These are phyloP conservation scores for Laticauda colubrina DNA, from an alignment of 2,113 vertebrate species.

Conservation along the genomic window DNA sequence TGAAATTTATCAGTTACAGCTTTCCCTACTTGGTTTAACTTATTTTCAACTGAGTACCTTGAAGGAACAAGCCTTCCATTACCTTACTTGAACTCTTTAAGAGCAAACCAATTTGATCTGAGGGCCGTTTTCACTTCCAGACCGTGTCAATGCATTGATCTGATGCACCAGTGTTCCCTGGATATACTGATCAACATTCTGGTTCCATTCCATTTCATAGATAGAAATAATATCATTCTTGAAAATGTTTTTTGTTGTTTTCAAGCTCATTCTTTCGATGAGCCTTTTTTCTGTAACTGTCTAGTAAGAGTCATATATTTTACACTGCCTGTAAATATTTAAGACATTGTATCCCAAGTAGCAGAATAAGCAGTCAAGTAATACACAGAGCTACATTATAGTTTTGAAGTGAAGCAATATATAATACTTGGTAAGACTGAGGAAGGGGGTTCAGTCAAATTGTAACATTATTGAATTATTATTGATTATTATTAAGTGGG, in stretches of 20 bases:
- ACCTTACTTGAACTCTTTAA: background rate
- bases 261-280: background rate
- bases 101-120: background rate
- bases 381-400: background rate
- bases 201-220: background rate
- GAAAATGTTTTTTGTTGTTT: background rate
- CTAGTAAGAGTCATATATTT: background rate
- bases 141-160: background rate
- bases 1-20: background rate
- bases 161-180: slow-evolving; percentile 1
- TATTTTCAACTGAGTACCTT: background rate
- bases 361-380: background rate
- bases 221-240: background rate
- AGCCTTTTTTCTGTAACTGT: background rate
- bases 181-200: background rate
- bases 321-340: background rate
- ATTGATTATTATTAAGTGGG: background rate
- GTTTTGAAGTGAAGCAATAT: background rate
- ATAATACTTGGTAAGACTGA: background rate
- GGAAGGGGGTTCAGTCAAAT: background rate
- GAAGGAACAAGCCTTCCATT: background rate
- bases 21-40: background rate
- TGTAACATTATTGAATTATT: background rate
- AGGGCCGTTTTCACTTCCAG: background rate
- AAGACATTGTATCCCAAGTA: background rate